Percentiles rank a stretch among this genome's conserved stretches.
phyloP scores from a whole-genome alignment of 2,888 invertebrate species.

The Chymomyza amoena region DNA sequence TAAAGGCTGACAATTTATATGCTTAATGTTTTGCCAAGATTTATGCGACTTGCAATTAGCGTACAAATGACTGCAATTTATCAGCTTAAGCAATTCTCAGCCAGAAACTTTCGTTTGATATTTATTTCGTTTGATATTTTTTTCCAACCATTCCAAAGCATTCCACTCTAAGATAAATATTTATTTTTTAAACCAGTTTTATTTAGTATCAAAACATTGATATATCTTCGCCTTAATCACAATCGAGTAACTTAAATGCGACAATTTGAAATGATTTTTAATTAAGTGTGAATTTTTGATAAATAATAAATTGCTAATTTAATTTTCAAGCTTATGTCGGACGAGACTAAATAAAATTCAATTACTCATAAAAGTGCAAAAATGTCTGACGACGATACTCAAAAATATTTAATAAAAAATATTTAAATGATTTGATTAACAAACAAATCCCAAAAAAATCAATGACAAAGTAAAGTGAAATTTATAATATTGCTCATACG shows the following conservation, averaged over 20 bases:
- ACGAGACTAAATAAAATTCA: not conserved
- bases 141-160: not conserved
- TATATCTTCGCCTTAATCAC: conserved; percentile 5
- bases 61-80: conserved; percentile 33
- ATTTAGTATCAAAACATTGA: conserved; percentile 4
- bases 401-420: not conserved
- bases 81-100: conserved; percentile 14
- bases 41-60: conserved; percentile 38
- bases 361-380: not conserved
- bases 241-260: conserved; percentile 4
- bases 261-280: not conserved
- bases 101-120: conserved; percentile 6
- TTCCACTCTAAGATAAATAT: not conserved
- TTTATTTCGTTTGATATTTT: too few species aligned
- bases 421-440: not conserved
- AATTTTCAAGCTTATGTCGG: not conserved
- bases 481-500: conserved; percentile 33
- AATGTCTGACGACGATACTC: not conserved
- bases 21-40: conserved; percentile 13
- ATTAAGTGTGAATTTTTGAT: not conserved
- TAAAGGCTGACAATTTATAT: not conserved
- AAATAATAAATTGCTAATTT: not conserved
- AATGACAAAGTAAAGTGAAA: not conserved
- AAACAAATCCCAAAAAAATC: conserved; percentile 12
- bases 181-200: conserved; percentile 1